Conservation (phyloP, 2,797 vertebrate species). For the Sternotherus odoratus region DNA sequence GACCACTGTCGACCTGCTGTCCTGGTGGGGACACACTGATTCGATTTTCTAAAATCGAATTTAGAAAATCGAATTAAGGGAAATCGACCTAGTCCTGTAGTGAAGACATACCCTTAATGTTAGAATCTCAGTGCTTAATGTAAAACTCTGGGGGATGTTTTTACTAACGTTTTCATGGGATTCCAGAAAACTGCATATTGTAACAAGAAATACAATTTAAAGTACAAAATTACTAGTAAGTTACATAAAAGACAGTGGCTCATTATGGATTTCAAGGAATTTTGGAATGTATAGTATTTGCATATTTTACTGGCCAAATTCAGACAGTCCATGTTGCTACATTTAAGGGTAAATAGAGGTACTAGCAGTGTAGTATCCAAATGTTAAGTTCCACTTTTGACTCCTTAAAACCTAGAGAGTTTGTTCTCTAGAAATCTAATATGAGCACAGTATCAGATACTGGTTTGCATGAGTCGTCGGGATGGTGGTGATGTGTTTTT, state of each 20-base stretch:
- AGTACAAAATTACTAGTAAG: constrained; percentile 42
- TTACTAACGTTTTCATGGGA: constrained; percentile 52
- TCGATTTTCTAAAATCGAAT: too few species aligned
- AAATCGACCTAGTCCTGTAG: too few species aligned
- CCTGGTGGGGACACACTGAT: too few species aligned
- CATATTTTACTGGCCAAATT: neutral
- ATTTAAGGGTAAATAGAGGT: neutral
- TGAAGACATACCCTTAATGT: too few species aligned
- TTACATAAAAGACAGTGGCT: constrained; percentile 10
- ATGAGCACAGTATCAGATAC: neutral
- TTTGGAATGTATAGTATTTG: neutral
- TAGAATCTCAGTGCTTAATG: constrained; percentile 55
- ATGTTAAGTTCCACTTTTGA: neutral
- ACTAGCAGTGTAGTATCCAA: neutral
- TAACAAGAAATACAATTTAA: constrained; percentile 36
- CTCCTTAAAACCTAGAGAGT: neutral
- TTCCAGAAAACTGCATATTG: constrained; percentile 52
- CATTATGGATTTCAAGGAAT: neutral
- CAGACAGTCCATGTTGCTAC: neutral
- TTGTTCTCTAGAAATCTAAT: neutral
- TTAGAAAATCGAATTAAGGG: too few species aligned
- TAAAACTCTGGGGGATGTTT: constrained; percentile 48
- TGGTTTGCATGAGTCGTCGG: neutral
- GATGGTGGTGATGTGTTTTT: neutral
- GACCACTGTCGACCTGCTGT: too few species aligned